Base-by-base conservation (phyloP, 2,888 invertebrate species). In the Strigamia maritima region DNA sequence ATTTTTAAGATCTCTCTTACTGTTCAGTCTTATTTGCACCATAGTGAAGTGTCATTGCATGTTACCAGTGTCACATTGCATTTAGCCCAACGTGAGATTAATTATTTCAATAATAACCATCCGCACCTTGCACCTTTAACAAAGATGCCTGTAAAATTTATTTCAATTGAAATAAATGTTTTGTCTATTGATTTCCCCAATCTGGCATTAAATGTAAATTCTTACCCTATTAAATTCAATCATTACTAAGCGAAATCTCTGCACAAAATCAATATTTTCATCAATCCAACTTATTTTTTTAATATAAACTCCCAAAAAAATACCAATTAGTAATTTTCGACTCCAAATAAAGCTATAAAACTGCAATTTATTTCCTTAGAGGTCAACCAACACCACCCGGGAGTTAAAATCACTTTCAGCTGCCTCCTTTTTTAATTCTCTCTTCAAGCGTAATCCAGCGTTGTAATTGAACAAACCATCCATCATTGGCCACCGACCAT, bases 361-460 rank as follows among this genome's bases (percentile, higher is more conserved):
- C 28, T 28, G 70, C 70, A 70, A 70, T 70, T 70, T 70, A 70
- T 70, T 70, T 70, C 70, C 28, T 70, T 28, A 70, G 12, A 26
- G 70, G 26, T 70, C 26, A 70, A 70, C 24, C 26, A 70, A 70
- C 24, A n/a, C 70, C 22, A 54, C 28, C 70, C 70, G 24, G 3
- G 70, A 28, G 28, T 28, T 70, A 70, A 70, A 70, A 70, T 70
- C 70, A 70, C 70, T 70, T 70, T 70, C 70, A 70, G 26, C 28
- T 70, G 24, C 28, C 26, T 70, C 70, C 14, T 70, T 28, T 70
- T 70, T 70, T 28, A 24, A 28, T 28, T 70, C 28, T 28, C 22
- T 24, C 28, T 28, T 14, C 70, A 28, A 54, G 54, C 54, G 54
- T 54, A 54, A 54, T 54, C 14, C 70, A 70, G 26, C 70, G 70